Percentiles rank a stretch among this genome's conserved stretches.
phyloP scores from a whole-genome alignment of 2,797 vertebrate species.

The Loris lydekkerianus region DNA sequence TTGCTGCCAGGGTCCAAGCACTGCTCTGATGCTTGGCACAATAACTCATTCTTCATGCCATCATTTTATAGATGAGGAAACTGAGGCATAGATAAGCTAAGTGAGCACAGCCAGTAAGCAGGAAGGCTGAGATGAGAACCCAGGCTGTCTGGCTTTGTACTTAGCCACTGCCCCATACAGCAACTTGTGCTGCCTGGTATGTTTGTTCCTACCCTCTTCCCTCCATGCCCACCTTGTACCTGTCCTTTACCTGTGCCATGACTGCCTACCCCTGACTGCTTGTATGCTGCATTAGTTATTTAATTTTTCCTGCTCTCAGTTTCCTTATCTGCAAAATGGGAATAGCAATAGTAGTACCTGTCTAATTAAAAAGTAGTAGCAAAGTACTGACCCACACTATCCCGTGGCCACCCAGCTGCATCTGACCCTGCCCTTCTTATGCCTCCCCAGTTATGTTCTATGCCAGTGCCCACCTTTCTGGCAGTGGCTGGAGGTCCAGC shows the following conservation, averaged over 20 bases:
- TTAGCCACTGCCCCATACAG: no score
- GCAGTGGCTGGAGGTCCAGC: constrained; percentile 91
- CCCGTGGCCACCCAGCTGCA: neutral
- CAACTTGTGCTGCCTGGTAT: neutral
- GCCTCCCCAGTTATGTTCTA: neutral
- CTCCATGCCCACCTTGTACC: neutral
- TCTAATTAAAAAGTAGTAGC: neutral
- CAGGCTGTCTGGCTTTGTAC: neutral
- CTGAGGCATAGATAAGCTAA: neutral
- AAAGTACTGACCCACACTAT: neutral
- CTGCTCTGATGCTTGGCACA: neutral
- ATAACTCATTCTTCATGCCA: neutral
- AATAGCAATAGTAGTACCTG: neutral
- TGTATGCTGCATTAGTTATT: neutral
- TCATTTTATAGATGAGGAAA: neutral
- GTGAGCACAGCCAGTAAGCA: neutral
- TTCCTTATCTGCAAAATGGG: constrained; percentile 36
- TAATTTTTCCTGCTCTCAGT: constrained; percentile 5
- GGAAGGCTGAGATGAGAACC: neutral
- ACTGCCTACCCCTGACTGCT: neutral
- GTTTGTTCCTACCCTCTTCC: neutral
- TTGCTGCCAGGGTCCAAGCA: neutral
- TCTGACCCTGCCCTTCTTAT: neutral
- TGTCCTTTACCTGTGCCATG: neutral
- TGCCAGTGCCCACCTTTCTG: constrained; percentile 89